A percentile compares a stretch with the other conserved stretches of the same genome.
These are phyloP conservation scores for Axea sp. DNA, from an alignment of 2,888 invertebrate species.

Conservation along the genomic window DNA sequence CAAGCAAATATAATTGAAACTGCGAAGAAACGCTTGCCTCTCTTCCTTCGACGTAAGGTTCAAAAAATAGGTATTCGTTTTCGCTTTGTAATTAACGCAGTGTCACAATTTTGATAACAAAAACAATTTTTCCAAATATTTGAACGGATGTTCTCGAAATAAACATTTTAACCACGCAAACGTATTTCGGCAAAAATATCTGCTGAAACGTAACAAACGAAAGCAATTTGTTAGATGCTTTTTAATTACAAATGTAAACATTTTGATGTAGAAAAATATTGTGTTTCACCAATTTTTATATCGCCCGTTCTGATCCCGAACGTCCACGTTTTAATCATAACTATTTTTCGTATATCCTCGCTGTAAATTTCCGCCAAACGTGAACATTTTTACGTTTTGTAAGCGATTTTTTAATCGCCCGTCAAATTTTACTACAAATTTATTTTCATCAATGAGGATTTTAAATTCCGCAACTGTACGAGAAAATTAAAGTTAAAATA, in stretches of 20 bases:
- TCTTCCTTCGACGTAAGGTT: background rate
- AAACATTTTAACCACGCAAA: background rate
- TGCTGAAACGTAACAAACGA: background rate
- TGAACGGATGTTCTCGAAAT: background rate
- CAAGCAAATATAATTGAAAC: background rate
- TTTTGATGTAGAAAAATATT: conserved; percentile 2
- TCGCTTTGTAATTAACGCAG: background rate
- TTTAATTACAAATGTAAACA: conserved; percentile 1
- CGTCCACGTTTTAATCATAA: background rate
- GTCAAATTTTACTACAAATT: too few species aligned
- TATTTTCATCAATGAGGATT: too few species aligned
- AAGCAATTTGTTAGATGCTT: background rate
- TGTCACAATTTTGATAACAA: background rate
- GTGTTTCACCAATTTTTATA: conserved; percentile 1
- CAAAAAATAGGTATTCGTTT: background rate
- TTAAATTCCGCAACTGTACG: too few species aligned
- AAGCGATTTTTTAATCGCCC: background rate
- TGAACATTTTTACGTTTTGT: background rate
- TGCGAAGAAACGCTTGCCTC: background rate
- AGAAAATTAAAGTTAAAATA: too few species aligned
- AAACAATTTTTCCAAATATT: background rate
- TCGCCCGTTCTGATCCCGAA: background rate
- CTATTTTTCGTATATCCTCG: background rate
- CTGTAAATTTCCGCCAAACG: background rate
- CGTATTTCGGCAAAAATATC: background rate